Base-by-base conservation (phyloP, 1,140 invertebrate species). In the Solenopsis fugax region DNA sequence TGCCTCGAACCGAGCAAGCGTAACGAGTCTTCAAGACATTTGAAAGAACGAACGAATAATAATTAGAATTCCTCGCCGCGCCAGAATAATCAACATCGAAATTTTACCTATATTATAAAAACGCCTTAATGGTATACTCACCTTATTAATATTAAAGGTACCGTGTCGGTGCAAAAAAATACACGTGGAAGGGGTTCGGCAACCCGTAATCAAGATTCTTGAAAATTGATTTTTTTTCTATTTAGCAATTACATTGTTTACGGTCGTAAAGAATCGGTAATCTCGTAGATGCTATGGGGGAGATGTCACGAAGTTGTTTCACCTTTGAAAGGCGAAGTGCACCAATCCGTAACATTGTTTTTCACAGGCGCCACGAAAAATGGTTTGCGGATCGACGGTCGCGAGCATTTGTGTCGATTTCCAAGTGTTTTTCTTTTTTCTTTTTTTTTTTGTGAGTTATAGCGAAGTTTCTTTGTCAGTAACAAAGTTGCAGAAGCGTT, bases 91-190 rank as follows among this genome's bases (percentile, higher is more conserved):
- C 56, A 29, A 13, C 16, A 45, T 29, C 24, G 16, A 62, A 41
- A 77, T 64, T 77, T 62, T 77, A 34, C 24, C n/a, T 18, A 29
- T 41, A 18, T 77, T 77, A 64, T 48, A n/a, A 54, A n/a, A 37
- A 10, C 48, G 41, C 16, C 41, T 77, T 48, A 64, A 77, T 64
- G 37, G 37, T 45, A 64, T n/a, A 77, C 75, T 77, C 64, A 77
- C 41, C 75, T 45, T 37, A 75, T 75, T 75, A 73, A 73, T 52
- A 29, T 29, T 34, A 77, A 64, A 29, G 10, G 9, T 24, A 76
- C 9, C 37, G 21, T 45, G 21, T 64, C 24, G 56, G 10, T 29
- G 5, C 12, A 13, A 29, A 34, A 48, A 75, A 24, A 21, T n/a
- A 45, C 41, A 62, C 6, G 16, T 2, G 41, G 34, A 1, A 16